Percentiles rank a stretch among this genome's conserved stretches.
Evolutionary conservation across 2,888 invertebrate genomes (phyloP).

Genomic region (Drosophila barbarae): DNA sequence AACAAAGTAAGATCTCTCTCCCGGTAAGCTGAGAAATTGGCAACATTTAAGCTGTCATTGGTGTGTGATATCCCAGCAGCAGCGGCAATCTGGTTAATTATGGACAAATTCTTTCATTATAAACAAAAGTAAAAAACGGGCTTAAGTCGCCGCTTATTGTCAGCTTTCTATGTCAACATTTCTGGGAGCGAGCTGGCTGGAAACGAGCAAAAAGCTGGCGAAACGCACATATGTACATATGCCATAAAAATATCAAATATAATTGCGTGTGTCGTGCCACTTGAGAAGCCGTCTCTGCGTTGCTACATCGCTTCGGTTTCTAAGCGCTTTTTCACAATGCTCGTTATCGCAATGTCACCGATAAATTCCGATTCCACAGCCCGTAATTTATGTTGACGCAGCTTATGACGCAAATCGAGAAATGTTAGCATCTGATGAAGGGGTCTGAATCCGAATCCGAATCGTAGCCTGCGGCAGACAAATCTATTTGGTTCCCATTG

Average conservation of each 20-base stretch:
- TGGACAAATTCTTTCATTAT: slow-evolving; percentile 47
- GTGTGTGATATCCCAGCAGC: slow-evolving; percentile 17
- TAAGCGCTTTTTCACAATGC: slow-evolving; percentile 40
- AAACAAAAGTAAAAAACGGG: slow-evolving; percentile 20
- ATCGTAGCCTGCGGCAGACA: slow-evolving; percentile 4
- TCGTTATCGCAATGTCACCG: slow-evolving; percentile 63
- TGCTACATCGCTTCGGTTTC: neutral
- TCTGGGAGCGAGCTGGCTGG: slow-evolving; percentile 22
- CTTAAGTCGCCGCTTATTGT: slow-evolving; percentile 42
- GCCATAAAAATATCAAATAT: slow-evolving; percentile 64
- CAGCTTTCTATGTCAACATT: slow-evolving; percentile 47
- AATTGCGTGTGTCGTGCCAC: slow-evolving; percentile 54
- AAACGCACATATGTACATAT: slow-evolving; percentile 29
- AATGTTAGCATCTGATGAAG: slow-evolving; percentile 32
- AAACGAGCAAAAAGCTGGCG: slow-evolving; percentile 25
- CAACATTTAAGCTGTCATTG: slow-evolving; percentile 33
- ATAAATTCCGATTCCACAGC: slow-evolving; percentile 58
- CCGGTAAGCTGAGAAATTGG: slow-evolving; percentile 4
- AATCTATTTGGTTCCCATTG: slow-evolving; percentile 31
- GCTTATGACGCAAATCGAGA: slow-evolving; percentile 44
- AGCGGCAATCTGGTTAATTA: slow-evolving; percentile 44
- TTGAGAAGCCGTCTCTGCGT: slow-evolving; percentile 31
- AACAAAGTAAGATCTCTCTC: slow-evolving; percentile 9
- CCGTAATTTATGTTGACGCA: slow-evolving; percentile 61
- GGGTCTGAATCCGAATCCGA: slow-evolving; percentile 1